Evolutionary conservation across 2,797 vertebrate species (phyloP).

Genomic region (Leptoclinus maculatus): DNA sequence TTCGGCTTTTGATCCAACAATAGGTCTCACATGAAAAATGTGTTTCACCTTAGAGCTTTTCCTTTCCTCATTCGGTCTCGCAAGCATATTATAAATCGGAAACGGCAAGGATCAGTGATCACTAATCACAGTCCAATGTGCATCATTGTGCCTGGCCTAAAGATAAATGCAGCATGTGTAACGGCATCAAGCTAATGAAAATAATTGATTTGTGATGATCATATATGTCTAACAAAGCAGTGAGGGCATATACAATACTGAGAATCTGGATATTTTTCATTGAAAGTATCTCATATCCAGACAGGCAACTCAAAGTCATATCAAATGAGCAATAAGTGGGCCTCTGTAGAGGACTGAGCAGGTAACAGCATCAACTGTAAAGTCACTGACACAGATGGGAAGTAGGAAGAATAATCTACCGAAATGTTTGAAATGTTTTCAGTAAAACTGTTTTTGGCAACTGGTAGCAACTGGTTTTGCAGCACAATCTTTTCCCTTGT

Average conservation of each 20-base stretch:
- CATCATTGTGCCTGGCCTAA: constrained; percentile 29
- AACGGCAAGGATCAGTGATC: constrained; percentile 44
- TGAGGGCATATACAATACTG: constrained; percentile 8
- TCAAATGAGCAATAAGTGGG: constrained; percentile 8
- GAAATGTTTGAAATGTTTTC: constrained; percentile 14
- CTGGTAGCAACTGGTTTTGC: no score
- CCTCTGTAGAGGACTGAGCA: background rate
- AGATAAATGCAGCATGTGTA: constrained; percentile 38
- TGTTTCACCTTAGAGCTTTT: background rate
- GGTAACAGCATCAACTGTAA: constrained; percentile 6
- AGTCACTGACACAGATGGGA: constrained; percentile 1
- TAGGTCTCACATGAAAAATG: background rate
- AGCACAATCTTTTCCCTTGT: background rate
- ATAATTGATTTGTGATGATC: constrained; percentile 37
- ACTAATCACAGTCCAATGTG: constrained; percentile 32
- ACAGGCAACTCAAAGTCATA: constrained; percentile 6
- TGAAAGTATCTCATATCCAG: constrained; percentile 14
- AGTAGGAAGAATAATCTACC: background rate
- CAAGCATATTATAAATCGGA: constrained; percentile 36
- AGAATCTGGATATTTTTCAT: constrained; percentile 18
- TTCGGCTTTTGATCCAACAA: constrained; percentile 10
- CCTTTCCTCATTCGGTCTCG: constrained; percentile 3
- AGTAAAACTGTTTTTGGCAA: constrained; percentile 20
- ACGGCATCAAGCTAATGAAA: constrained; percentile 50
- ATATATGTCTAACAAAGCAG: constrained; percentile 16